A percentile compares a stretch with the other conserved stretches of the same genome.
These are phyloP conservation scores for Microtus oregoni DNA, from an alignment of 2,113 vertebrate species.

Conservation along the genomic window DNA sequence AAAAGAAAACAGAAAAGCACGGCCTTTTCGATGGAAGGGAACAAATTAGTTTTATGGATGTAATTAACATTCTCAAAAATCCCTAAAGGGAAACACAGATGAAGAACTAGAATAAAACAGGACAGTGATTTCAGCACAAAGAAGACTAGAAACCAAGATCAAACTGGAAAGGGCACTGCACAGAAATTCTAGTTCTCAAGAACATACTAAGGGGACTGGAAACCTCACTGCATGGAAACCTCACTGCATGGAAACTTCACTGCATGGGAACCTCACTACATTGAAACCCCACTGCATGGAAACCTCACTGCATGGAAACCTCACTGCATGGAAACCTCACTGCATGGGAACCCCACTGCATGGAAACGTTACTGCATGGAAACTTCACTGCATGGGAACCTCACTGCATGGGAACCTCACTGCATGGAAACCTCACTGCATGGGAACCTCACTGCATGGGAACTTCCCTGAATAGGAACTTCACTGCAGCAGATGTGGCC, in stretches of 20 bases:
- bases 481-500: not conserved
- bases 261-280: too few relatives aligned
- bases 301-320: too few relatives aligned
- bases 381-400: too few relatives aligned
- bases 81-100: not conserved
- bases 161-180: not conserved
- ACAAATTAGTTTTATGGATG: not conserved
- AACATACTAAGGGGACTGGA: not conserved
- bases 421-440: too few relatives aligned
- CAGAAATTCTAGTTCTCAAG: not conserved
- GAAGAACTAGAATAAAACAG: not conserved
- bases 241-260: too few relatives aligned
- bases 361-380: too few relatives aligned
- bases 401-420: too few relatives aligned
- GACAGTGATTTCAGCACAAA: rapidly evolving
- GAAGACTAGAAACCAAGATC: not conserved
- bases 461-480: too few relatives aligned
- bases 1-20: not conserved
- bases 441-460: not conserved
- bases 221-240: too few relatives aligned
- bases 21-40: not conserved
- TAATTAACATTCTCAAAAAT: not conserved
- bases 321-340: too few relatives aligned
- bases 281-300: too few relatives aligned
- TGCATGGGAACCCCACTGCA: too few relatives aligned